phyloP scores from a whole-genome alignment of 2,888 invertebrate genomes.

The Busseola fusca region DNA sequence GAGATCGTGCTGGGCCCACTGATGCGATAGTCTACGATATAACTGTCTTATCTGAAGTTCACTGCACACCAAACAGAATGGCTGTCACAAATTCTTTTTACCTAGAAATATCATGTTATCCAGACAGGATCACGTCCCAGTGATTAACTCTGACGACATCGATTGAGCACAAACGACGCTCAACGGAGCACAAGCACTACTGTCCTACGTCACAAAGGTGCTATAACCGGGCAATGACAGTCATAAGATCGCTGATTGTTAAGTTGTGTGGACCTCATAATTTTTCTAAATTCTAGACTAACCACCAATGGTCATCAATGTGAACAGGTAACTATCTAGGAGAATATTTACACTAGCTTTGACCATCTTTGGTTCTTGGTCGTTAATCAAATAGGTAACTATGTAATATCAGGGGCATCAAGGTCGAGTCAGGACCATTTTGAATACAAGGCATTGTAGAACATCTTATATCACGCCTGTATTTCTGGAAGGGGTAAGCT shows the following conservation, averaged over 20 bases:
- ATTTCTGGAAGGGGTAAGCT: not conserved
- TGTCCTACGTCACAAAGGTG: not conserved
- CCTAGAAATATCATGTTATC: not conserved
- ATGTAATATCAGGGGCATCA: not conserved
- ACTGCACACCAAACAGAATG: not conserved
- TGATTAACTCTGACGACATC: slow-evolving; percentile 11
- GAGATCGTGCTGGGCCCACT: not conserved
- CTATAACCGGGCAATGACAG: not conserved
- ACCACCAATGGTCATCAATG: not conserved
- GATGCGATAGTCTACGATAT: not conserved
- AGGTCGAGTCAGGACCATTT: not conserved
- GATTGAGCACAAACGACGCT: not conserved
- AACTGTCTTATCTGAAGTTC: no score
- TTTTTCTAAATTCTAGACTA: not conserved
- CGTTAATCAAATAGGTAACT: not conserved
- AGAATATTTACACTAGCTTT: not conserved
- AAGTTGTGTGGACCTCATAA: not conserved
- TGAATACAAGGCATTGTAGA: not conserved
- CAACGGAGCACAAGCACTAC: slow-evolving; percentile 3
- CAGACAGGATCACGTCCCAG: slow-evolving; percentile 25
- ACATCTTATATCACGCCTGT: not conserved
- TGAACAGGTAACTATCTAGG: not conserved
- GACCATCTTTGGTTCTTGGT: not conserved
- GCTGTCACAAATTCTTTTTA: not conserved
- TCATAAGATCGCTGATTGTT: not conserved